Evolutionary conservation across 1,140 invertebrate species (phyloP), one percentile per base, ranked within the genome.

Genomic region (Rhopalosiphum maidis): DNA sequence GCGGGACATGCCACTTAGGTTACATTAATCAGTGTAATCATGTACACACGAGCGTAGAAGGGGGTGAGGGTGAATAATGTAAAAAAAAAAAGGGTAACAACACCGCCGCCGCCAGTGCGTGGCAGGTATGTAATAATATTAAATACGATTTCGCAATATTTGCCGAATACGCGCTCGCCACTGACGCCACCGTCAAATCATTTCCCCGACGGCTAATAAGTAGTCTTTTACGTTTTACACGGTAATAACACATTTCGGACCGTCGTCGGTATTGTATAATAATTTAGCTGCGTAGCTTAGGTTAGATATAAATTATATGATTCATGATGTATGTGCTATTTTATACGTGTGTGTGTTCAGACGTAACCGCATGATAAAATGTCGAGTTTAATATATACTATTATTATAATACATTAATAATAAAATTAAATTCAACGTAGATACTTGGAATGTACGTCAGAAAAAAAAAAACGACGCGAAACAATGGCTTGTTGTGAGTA

Each of bases 1-100:
- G 41, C 46, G 46, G 91, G 77, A n/a, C 91, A 92, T 83, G 68
- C 91, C 91, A 92, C 91, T 92, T 92, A 92, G 46, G 91, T 83
- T 85, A 92, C 91, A 92, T 92, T 92, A 92, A 92, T 92, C 91
- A 92, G 91, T 51, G 91, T 92, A 92, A 92, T 92, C 91, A 83
- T 83, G 68, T 82, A 83, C 21, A 51, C n/a, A 23, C 90, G 18
- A 68, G 22, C 23, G 89, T 41, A 30, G 41, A 46, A 43, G 11
- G 22, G 87, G 87, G 18, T 8, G 48, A 37, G 25, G 6, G 37
- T 1, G n/a, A 35, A 88, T 35, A 88, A 23, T 88, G 48, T 30
- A 8, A 1, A n/a, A 87, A 87, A 87, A 87, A 88, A 88, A 54
- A 88, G 87, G 46, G 46, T 88, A 54, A 88, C 87, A 48, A 88